Evolutionary conservation across 64 coral and sea anemone species (phyloP).

Genomic region (Porites lutea): DNA sequence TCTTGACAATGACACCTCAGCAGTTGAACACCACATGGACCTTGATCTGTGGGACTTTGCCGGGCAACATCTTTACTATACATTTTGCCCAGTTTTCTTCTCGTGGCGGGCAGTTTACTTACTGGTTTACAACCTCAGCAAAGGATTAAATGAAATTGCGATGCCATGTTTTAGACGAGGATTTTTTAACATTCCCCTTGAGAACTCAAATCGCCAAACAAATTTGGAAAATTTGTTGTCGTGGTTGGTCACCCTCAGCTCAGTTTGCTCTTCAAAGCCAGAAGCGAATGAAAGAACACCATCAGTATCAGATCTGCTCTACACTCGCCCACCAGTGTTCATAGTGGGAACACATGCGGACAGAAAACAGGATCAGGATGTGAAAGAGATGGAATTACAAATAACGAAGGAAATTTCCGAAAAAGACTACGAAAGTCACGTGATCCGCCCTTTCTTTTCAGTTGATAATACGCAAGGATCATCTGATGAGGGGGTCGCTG

Average conservation of each 20-base stretch:
- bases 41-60: not conserved
- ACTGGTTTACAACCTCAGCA: slow-evolving; percentile 29
- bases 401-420: not conserved
- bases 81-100: not conserved
- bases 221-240: slow-evolving; percentile 32
- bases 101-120: slow-evolving; percentile 4
- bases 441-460: not conserved
- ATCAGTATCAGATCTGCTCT: not conserved
- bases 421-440: slow-evolving; percentile 24
- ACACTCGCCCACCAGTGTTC: not conserved
- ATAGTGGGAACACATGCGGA: slow-evolving; percentile 37
- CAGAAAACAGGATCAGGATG: not conserved
- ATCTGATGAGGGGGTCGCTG: too few relatives aligned
- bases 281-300: not conserved
- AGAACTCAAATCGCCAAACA: slow-evolving; percentile 3
- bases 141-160: not conserved
- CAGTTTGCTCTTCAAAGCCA: not conserved
- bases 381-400: not conserved
- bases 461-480: not conserved
- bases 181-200: not conserved
- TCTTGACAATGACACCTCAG: too few relatives aligned
- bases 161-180: slow-evolving; percentile 26
- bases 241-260: slow-evolving; percentile 13
- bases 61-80: slow-evolving; percentile 11
- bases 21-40: too few relatives aligned